Evolutionary conservation across 1,140 invertebrate genomes (phyloP), one percentile per base, ranked within the genome.

Genomic region (Eupeodes corollae): DNA sequence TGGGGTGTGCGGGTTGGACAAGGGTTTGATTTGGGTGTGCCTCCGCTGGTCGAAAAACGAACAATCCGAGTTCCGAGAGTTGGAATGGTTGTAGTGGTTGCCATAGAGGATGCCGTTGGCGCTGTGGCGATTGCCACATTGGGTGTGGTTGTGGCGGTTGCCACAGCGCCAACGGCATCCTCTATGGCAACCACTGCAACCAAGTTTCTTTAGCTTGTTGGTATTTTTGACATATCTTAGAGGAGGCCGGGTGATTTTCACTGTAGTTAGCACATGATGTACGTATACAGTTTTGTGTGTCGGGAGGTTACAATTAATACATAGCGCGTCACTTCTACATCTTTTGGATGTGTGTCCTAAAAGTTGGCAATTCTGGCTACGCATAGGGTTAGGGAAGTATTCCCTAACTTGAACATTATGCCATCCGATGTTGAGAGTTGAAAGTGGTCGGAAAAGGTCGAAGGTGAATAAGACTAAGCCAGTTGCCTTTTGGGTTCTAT

Each of bases 351-450:
- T 42, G 41, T 42, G 41, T 11, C 41, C 41, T 18, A 42, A 26
- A 19, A 19, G 15, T 18, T 42, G 41, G 41, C 41, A 42, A n/a
- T 15, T 19, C 26, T 42, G 18, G 41, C 16, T 19, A 11, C 41
- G 41, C 41, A 42, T 42, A 18, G 41, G 41, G 18, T 42, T 42
- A 13, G 41, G 41, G 21, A 42, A 42, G 16, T 42, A 42, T 18
- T 42, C 41, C 16, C 41, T 42, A 13, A 42, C 18, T 21, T 42
- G 18, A 9, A 26, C 41, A 13, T 42, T 42, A 42, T 42, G 18
- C 41, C 41, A 42, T 9, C 16, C 18, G 16, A 42, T 42, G 16
- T 42, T 26, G 18, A 42, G 18, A n/a, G 41, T 42, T 12, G 18
- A 15, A 19, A 21, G 41, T 19, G 26, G 9, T 19, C 18, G 13